Evolutionary conservation across 2,113 vertebrate genomes (phyloP).

Genomic region (Pyrgilauda ruficollis): DNA sequence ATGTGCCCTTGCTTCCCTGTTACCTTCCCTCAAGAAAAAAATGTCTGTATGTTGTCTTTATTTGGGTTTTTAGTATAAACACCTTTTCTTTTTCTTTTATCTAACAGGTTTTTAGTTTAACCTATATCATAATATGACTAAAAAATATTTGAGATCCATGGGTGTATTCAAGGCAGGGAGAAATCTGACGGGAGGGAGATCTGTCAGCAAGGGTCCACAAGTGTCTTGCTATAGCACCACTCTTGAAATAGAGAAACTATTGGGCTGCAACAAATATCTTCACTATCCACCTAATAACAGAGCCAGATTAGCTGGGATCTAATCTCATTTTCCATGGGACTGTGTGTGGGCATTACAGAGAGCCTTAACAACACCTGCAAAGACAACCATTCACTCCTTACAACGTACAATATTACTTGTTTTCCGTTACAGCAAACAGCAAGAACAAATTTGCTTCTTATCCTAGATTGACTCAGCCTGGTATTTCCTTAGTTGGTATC

Average conservation of each 20-base stretch:
- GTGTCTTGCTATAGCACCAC: background rate
- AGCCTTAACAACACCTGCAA: background rate
- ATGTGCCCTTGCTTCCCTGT: background rate
- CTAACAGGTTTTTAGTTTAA: background rate
- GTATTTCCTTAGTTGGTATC: background rate
- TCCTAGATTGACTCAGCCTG: background rate
- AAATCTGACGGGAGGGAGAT: background rate
- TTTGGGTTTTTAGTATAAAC: background rate
- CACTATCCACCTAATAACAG: background rate
- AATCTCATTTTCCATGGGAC: background rate
- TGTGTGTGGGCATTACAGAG: background rate
- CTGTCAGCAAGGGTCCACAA: background rate
- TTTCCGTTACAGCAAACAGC: background rate
- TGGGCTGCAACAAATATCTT: background rate
- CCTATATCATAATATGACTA: background rate
- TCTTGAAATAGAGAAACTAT: background rate
- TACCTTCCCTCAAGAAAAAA: background rate
- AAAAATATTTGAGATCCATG: background rate
- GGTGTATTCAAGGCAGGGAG: background rate
- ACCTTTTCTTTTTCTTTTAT: background rate
- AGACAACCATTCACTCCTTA: background rate
- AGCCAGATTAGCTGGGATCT: background rate
- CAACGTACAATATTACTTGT: background rate
- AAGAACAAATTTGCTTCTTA: background rate
- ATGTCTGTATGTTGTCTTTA: background rate